Base-by-base conservation (phyloP, 1,140 invertebrate species). In the Leguminivora glycinivorella region DNA sequence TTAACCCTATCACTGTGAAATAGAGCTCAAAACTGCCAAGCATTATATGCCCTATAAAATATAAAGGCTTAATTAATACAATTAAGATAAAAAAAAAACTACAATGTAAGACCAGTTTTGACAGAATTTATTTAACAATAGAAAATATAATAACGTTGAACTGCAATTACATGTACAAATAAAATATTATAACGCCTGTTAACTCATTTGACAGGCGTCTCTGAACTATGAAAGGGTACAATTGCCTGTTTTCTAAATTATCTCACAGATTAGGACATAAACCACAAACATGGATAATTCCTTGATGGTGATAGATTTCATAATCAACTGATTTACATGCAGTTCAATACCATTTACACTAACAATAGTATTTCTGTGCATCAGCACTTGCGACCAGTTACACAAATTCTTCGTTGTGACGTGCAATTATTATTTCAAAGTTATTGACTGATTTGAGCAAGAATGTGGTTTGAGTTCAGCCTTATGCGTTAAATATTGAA, bases 101-200 rank as follows among this genome's bases (percentile, higher is more conserved):
- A 19, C 2, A 40, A 14, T 67, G 60, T 68, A 31, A 58, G 66
- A 72, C 63, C 75, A 58, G 77, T 75, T 72, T 67, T 69, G 63
- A 63, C 12, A 14, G 1, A 26, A 70, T 81, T 72, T 81, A 79
- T 77, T 81, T 76, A 81, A 79, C 75, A 77, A 75, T 77, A 78
- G 77, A 79, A 77, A 78, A 76, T 58, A 78, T 81, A 76, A 77
- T 74, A 77, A 81, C 77, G 79, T 60, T 34, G 25, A 17, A 63
- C 26, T 63, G 25, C 4, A 29, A 34, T 34, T 63, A 17, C 29
- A 31, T 63, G 25, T 29, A 60, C 22, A 56, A 60, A 60, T 26
- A 26, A 47, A 1, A 60, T 25, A 25, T 56, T 12, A 56, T 17
- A 43, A 5, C 40, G n/a, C n/a, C 40, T 47, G 34, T 38, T 38